Evolutionary conservation across 2,113 vertebrate species (phyloP).

Genomic region (Ia io): DNA sequence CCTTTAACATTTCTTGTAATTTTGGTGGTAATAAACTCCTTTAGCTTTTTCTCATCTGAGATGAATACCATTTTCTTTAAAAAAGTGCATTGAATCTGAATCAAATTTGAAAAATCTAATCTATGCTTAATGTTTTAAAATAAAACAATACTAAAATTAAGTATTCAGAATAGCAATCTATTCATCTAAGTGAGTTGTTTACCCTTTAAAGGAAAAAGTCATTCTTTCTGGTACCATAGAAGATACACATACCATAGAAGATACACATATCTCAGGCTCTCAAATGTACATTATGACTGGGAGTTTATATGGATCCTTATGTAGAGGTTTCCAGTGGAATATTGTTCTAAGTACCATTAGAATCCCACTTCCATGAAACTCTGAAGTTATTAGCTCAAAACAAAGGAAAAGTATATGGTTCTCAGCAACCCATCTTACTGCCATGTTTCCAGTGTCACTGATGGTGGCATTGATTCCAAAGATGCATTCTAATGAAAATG

Average conservation of each 20-base stretch:
- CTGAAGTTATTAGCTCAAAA: background rate
- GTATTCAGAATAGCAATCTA: background rate
- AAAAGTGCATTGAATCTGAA: background rate
- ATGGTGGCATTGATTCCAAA: background rate
- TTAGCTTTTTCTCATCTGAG: background rate
- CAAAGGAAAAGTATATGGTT: background rate
- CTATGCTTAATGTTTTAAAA: conserved; percentile 7
- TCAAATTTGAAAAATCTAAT: background rate
- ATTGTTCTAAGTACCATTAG: background rate
- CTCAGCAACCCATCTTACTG: background rate
- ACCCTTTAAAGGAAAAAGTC: background rate
- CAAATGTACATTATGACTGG: background rate
- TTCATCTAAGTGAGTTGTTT: background rate
- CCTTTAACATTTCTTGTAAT: background rate
- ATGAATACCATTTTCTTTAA: background rate
- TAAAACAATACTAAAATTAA: background rate
- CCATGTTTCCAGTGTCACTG: background rate
- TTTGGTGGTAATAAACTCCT: background rate
- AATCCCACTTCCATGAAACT: background rate
- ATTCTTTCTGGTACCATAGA: background rate
- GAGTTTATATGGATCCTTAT: background rate
- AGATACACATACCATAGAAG: background rate
- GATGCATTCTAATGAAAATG: background rate
- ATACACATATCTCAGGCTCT: background rate
- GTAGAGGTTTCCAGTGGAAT: background rate